These are phyloP conservation scores for Cataglyphis altisquamis DNA, from an alignment of 2,888 invertebrate genomes.

Conservation along the genomic window DNA sequence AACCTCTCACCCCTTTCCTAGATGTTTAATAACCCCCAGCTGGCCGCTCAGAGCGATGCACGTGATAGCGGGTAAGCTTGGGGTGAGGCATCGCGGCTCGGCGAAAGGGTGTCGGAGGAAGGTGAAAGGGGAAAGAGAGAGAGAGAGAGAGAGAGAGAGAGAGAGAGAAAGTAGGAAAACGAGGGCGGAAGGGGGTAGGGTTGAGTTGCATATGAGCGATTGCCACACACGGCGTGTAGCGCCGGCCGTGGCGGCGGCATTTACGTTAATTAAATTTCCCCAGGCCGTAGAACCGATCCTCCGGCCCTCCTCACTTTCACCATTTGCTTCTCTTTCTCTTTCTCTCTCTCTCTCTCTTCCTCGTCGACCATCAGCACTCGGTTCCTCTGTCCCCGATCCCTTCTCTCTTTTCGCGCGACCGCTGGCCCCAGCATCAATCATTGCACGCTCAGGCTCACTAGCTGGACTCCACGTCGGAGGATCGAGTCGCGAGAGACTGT, in stretches of 20 bases:
- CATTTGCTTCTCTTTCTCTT: slow-evolving; percentile 35
- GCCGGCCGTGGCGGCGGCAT: slow-evolving; percentile 85
- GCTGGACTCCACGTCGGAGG: slow-evolving; percentile 72
- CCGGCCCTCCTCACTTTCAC: slow-evolving; percentile 73
- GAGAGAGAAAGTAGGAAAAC: slow-evolving; percentile 34
- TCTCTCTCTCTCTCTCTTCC: slow-evolving; percentile 49
- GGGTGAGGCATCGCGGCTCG: slow-evolving; percentile 40
- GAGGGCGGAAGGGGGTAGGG: slow-evolving; percentile 61
- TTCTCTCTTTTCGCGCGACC: slow-evolving; percentile 65
- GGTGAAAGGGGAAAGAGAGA: slow-evolving; percentile 31
- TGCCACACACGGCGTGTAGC: slow-evolving; percentile 82
- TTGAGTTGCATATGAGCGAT: slow-evolving; percentile 85
- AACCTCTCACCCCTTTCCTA: slow-evolving; percentile 65
- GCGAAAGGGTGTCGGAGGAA: slow-evolving; percentile 57
- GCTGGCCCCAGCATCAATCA: slow-evolving; percentile 84
- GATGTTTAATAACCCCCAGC: slow-evolving; percentile 75
- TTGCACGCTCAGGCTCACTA: slow-evolving; percentile 80
- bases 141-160: slow-evolving; percentile 16
- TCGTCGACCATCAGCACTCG: slow-evolving; percentile 65
- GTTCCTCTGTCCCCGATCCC: slow-evolving; percentile 61
- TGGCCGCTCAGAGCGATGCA: slow-evolving; percentile 68
- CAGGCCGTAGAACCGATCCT: slow-evolving; percentile 79
- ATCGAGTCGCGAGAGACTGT: slow-evolving; percentile 80
- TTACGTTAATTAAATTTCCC: slow-evolving; percentile 86
- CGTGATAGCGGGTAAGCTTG: slow-evolving; percentile 64